Conservation (phyloP, 2,797 vertebrate species). For the Cuculus canorus region DNA sequence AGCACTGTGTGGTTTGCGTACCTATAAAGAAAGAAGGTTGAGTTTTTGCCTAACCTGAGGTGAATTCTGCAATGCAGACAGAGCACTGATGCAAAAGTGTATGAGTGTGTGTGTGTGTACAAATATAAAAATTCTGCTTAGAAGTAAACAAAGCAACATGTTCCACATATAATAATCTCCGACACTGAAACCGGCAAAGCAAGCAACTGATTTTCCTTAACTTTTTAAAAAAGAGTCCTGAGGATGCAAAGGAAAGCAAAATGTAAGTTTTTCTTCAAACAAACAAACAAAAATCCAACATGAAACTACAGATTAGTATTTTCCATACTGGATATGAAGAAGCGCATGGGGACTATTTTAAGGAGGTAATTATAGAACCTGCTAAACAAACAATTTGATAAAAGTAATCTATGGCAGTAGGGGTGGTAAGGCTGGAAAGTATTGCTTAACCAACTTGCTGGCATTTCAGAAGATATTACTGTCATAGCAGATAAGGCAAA, state of each 20-base stretch:
- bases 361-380: constrained; percentile 30
- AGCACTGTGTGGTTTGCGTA: neutral
- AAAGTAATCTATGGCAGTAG: constrained; percentile 21
- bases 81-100: neutral
- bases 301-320: neutral
- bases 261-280: neutral
- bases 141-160: neutral
- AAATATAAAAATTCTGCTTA: neutral
- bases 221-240: neutral
- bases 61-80: neutral
- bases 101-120: neutral
- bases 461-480: constrained; percentile 29
- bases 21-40: neutral
- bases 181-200: neutral
- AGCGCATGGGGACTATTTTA: constrained; percentile 26
- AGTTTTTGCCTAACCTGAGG: neutral
- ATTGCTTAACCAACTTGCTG: constrained; percentile 37
- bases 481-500: constrained; percentile 47
- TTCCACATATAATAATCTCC: neutral
- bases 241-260: neutral
- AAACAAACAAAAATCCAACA: neutral
- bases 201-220: neutral
- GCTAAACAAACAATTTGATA: constrained; percentile 39
- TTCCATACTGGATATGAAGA: neutral
- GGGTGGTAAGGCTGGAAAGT: constrained; percentile 3